A percentile compares a stretch with the other conserved stretches of the same genome.
Evolutionary conservation across 2,113 vertebrate species (phyloP).

Genomic region (Muntiacus reevesi): DNA sequence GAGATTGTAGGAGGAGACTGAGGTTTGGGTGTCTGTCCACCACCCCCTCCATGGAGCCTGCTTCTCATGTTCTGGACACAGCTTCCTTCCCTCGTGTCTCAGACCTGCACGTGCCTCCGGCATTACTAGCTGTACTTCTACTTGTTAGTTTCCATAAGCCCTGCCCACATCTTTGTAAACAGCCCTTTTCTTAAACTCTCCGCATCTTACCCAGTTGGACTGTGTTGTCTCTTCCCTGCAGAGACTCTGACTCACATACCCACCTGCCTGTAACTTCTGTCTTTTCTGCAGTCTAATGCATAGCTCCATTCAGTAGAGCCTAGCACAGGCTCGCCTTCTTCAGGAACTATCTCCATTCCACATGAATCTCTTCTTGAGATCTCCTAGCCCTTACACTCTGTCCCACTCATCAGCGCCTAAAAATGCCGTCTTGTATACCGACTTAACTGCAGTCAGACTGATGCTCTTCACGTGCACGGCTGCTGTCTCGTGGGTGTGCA

Average conservation of each 20-base stretch:
- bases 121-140: background rate
- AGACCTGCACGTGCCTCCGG: background rate
- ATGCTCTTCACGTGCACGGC: background rate
- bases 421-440: background rate
- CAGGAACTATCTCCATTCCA: background rate
- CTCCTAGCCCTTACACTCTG: background rate
- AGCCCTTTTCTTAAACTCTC: background rate
- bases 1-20: background rate
- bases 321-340: background rate
- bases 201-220: background rate
- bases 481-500: background rate
- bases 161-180: background rate
- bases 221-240: background rate
- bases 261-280: background rate
- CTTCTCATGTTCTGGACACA: background rate
- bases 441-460: background rate
- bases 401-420: background rate
- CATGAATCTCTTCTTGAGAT: background rate
- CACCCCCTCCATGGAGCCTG: background rate
- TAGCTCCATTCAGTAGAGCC: background rate
- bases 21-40: background rate
- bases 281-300: background rate
- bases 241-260: background rate
- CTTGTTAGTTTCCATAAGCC: background rate
- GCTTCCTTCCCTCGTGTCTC: background rate